Conservation (phyloP, 2,113 vertebrate species). For the Nesogale talazaci region DNA sequence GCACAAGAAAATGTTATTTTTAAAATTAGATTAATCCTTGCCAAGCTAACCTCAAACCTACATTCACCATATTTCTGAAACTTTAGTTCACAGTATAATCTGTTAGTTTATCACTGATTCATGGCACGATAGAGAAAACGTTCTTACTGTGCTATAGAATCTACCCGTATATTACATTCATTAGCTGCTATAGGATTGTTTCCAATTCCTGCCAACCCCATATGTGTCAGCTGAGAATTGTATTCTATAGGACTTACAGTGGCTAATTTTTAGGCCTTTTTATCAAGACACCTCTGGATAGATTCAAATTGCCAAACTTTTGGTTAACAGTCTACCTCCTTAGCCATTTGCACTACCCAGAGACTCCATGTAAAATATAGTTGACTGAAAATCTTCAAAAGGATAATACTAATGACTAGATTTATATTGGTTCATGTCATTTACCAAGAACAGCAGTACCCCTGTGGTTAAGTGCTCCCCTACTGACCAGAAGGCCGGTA, state of each 20-base stretch:
- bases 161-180: background rate
- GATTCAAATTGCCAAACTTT: background rate
- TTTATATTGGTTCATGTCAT: slow-evolving; percentile 34
- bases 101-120: slow-evolving; percentile 10
- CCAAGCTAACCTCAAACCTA: background rate
- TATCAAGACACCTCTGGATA: background rate
- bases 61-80: slow-evolving; percentile 39
- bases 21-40: slow-evolving; percentile 18
- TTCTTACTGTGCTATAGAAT: slow-evolving; percentile 21
- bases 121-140: slow-evolving; percentile 6
- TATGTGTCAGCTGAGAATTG: background rate
- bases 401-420: slow-evolving; percentile 27
- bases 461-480: background rate
- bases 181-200: background rate
- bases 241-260: background rate
- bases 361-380: slow-evolving; percentile 5
- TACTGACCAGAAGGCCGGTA: background rate
- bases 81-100: slow-evolving; percentile 6
- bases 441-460: background rate
- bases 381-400: slow-evolving; percentile 18
- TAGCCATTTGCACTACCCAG: background rate
- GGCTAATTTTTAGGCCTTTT: background rate
- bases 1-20: background rate
- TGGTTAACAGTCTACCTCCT: background rate
- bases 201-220: background rate